These are phyloP conservation scores for Drosophila cognata DNA, from an alignment of 2,888 invertebrate species.

Conservation along the genomic window DNA sequence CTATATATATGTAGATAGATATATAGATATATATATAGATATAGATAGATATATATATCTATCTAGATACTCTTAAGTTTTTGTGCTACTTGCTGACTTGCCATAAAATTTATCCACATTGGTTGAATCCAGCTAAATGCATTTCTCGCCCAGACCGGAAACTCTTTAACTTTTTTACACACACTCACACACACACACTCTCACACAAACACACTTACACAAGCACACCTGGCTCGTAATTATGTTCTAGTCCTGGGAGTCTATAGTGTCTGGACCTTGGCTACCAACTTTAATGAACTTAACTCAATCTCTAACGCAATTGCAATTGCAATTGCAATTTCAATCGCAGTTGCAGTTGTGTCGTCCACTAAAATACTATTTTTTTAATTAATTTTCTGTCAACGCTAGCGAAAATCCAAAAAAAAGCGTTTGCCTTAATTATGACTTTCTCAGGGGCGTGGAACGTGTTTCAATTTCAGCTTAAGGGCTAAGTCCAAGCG, in stretches of 20 bases:
- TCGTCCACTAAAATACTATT: slow-evolving; percentile 8
- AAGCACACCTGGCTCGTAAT: slow-evolving; percentile 18
- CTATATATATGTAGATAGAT: too few relatives aligned
- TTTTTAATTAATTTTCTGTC: slow-evolving; percentile 79
- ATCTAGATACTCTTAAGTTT: too few relatives aligned
- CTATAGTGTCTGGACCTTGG: neutral
- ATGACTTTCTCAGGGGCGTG: slow-evolving; percentile 45
- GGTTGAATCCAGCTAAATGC: slow-evolving; percentile 52
- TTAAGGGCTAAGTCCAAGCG: slow-evolving; percentile 16
- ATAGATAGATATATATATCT: neutral
- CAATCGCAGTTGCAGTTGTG: slow-evolving; percentile 23
- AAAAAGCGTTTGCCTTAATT: slow-evolving; percentile 41
- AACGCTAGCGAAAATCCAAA: slow-evolving; percentile 68
- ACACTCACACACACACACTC: neutral
- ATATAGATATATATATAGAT: too few relatives aligned
- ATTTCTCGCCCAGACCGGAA: slow-evolving; percentile 21
- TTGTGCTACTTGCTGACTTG: neutral
- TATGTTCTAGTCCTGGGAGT: slow-evolving; percentile 18
- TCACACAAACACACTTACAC: slow-evolving; percentile 1
- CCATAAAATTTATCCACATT: slow-evolving; percentile 18
- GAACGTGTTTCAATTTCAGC: slow-evolving; percentile 64
- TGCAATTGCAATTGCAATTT: slow-evolving; percentile 24
- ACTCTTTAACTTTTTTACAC: slow-evolving; percentile 15
- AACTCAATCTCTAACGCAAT: slow-evolving; percentile 40
- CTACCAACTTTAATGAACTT: slow-evolving; percentile 53